Evolutionary conservation across 2,888 invertebrate species (phyloP).

Genomic region (Holacanthella duospinosa): DNA sequence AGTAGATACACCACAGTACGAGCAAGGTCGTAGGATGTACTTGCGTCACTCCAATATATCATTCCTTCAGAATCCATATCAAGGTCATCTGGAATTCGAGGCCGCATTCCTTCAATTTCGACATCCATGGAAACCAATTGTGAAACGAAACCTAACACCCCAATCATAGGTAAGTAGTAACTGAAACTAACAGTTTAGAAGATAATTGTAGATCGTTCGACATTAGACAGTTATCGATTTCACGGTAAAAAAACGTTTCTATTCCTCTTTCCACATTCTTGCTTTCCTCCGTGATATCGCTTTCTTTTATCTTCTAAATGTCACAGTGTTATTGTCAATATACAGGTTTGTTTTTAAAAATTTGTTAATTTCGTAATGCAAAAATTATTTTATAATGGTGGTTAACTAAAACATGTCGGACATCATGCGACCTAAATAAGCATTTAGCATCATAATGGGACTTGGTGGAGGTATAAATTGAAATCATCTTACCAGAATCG

Average conservation of each 20-base stretch:
- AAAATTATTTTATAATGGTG: background rate
- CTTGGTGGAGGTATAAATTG: too few species aligned
- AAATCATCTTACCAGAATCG: constrained; percentile 8
- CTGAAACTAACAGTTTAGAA: background rate
- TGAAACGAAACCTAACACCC: constrained; percentile 19
- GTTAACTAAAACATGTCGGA: background rate
- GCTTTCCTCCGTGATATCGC: too few species aligned
- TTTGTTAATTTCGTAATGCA: too few species aligned
- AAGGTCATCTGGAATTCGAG: constrained; percentile 62
- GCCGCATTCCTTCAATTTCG: constrained; percentile 54
- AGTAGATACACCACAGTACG: constrained; percentile 52
- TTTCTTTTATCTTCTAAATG: too few species aligned
- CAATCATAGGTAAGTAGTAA: background rate
- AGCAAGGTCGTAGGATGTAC: constrained; percentile 58
- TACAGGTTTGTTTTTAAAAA: too few species aligned
- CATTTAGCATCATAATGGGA: too few species aligned
- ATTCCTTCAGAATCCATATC: constrained; percentile 66
- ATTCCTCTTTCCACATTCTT: too few species aligned
- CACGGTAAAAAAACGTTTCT: too few species aligned
- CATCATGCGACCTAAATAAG: too few species aligned
- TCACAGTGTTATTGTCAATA: too few species aligned
- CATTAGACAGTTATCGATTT: too few species aligned
- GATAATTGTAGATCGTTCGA: background rate
- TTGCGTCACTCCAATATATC: constrained; percentile 79
- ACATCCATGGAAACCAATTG: constrained; percentile 55